Evolutionary conservation across 2,113 vertebrate genomes (phyloP).

Genomic region (Leptosomus discolor): DNA sequence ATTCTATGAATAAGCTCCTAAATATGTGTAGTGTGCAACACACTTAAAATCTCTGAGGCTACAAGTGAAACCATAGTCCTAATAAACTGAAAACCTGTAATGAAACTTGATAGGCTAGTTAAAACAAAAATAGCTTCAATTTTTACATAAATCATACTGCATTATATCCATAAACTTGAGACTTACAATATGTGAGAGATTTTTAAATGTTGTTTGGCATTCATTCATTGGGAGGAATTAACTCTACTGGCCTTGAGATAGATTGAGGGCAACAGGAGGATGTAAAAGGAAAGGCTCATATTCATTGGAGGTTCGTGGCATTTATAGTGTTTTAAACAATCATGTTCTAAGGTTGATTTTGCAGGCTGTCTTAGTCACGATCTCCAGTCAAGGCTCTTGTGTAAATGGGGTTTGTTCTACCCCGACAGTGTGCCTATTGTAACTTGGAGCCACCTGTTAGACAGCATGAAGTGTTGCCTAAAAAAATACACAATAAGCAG

Average conservation of each 20-base stretch:
- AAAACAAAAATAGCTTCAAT: background rate
- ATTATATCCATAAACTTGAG: background rate
- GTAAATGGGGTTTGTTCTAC: conserved; percentile 35
- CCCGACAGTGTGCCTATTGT: conserved; percentile 38
- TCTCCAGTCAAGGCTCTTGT: conserved; percentile 35
- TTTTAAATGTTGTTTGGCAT: background rate
- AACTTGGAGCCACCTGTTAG: conserved; percentile 65
- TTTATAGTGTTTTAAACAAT: conserved; percentile 16
- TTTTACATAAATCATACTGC: background rate
- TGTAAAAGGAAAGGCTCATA: background rate
- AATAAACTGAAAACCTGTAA: background rate
- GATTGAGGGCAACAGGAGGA: conserved; percentile 51
- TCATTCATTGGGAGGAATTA: background rate
- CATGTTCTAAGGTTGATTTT: conserved; percentile 55
- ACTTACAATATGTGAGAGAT: background rate
- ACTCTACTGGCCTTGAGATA: background rate
- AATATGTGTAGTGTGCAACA: background rate
- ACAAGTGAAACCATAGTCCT: background rate
- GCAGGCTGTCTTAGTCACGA: conserved; percentile 54
- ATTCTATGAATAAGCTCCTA: too few species aligned
- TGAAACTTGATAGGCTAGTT: background rate
- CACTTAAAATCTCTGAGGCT: background rate
- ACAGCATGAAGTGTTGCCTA: conserved; percentile 51
- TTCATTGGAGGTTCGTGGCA: background rate
- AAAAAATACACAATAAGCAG: conserved; percentile 63